Evolutionary conservation across 2,797 vertebrate genomes (phyloP).

Genomic region (Heliangelus exortis): DNA sequence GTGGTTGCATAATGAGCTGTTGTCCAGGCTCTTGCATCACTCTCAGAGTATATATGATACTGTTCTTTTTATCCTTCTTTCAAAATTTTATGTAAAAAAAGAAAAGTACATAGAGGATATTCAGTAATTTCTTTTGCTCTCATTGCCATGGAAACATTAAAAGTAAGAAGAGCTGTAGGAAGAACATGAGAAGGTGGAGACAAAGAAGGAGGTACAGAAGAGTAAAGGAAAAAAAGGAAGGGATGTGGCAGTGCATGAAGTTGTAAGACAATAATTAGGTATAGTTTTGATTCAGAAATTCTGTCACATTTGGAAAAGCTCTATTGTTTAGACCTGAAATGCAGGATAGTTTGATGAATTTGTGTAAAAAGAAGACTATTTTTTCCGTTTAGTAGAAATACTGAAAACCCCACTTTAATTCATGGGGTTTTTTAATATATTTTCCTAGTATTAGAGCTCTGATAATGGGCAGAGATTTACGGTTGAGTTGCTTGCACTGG

Average conservation of each 20-base stretch:
- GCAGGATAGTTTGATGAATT: background rate
- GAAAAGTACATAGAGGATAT: constrained; percentile 15
- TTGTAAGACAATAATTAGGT: background rate
- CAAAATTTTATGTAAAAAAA: background rate
- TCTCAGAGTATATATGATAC: background rate
- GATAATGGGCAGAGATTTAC: background rate
- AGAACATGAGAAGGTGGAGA: constrained; percentile 39
- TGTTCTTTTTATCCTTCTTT: background rate
- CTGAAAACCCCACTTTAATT: background rate
- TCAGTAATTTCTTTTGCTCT: constrained; percentile 36
- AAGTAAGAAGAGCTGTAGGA: constrained; percentile 31
- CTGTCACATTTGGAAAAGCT: background rate
- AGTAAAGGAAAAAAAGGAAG: background rate
- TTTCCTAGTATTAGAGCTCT: background rate
- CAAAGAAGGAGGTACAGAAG: background rate
- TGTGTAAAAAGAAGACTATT: background rate
- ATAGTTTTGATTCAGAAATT: background rate
- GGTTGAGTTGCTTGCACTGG: background rate
- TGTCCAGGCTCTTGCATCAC: background rate
- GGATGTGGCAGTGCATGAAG: background rate
- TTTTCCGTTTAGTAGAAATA: background rate
- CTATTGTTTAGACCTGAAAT: background rate
- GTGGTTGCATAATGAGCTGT: background rate
- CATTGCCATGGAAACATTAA: constrained; percentile 66
- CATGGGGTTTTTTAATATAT: background rate